Conservation (phyloP, 2,797 vertebrate species). For the Loris lydekkerianus region DNA sequence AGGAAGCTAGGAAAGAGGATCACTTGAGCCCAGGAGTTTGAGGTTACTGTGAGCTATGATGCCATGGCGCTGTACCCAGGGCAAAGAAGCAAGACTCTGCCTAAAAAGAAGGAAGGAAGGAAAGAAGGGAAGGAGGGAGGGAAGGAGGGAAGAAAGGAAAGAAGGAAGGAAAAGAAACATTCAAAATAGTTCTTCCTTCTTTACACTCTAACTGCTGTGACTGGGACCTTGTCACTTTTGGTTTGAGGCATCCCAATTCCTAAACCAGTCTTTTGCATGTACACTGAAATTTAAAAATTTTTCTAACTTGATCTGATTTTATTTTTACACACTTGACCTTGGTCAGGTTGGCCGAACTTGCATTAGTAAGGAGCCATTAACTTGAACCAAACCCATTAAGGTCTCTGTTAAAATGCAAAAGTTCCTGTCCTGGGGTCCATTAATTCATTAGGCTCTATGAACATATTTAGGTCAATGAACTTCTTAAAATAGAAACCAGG, state of each 20-base stretch:
- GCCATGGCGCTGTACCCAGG: no score
- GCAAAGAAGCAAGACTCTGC: no score
- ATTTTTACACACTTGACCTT: not conserved
- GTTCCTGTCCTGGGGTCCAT: not conserved
- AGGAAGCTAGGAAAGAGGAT: no score
- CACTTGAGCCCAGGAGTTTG: no score
- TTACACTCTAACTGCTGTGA: not conserved
- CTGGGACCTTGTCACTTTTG: not conserved
- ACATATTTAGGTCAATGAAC: not conserved
- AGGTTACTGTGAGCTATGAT: no score
- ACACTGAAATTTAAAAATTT: not conserved
- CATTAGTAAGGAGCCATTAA: constrained; percentile 18
- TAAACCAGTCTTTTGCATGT: not conserved
- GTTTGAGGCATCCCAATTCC: not conserved
- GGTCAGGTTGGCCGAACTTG: not conserved
- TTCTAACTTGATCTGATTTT: not conserved
- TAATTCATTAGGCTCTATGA: not conserved
- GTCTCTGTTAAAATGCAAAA: constrained; percentile 20
- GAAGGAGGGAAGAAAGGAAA: no score
- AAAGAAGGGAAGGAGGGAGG: no score
- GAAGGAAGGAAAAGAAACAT: no score
- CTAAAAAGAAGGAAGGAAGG: no score
- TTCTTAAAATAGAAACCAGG: not conserved
- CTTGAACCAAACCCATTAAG: not conserved
- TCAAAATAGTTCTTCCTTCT: not conserved